phyloP scores from a whole-genome alignment of 2,113 vertebrate species.

The Euleptes europaea region DNA sequence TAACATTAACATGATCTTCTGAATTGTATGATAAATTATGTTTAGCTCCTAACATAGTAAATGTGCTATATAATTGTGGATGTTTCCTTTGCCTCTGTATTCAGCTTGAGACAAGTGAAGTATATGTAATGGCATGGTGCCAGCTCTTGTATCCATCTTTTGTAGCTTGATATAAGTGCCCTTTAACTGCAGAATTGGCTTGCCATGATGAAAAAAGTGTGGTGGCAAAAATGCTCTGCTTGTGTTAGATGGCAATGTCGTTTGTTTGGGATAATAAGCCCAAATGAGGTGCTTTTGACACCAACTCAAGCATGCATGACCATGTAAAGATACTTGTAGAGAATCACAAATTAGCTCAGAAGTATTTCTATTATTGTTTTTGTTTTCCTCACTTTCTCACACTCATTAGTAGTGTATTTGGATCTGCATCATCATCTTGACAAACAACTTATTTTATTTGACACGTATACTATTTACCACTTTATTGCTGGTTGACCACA shows the following conservation, averaged over 20 bases:
- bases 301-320: no score
- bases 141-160: no score
- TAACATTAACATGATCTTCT: background rate
- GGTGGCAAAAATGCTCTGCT: background rate
- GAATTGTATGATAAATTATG: background rate
- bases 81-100: background rate
- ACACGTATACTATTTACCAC: background rate
- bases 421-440: background rate
- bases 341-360: background rate
- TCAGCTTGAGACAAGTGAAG: background rate
- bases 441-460: constrained; percentile 11
- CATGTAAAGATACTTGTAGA: background rate
- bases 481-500: background rate
- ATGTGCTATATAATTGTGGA: background rate
- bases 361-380: background rate
- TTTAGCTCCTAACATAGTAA: background rate
- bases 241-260: background rate
- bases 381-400: background rate
- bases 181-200: background rate
- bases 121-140: background rate
- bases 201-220: background rate
- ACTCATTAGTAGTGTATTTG: background rate
- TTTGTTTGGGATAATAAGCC: background rate
- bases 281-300: background rate
- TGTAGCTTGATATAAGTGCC: no score